phyloP scores from a whole-genome alignment of 2,113 vertebrate genomes.

The Hemicordylus capensis region DNA sequence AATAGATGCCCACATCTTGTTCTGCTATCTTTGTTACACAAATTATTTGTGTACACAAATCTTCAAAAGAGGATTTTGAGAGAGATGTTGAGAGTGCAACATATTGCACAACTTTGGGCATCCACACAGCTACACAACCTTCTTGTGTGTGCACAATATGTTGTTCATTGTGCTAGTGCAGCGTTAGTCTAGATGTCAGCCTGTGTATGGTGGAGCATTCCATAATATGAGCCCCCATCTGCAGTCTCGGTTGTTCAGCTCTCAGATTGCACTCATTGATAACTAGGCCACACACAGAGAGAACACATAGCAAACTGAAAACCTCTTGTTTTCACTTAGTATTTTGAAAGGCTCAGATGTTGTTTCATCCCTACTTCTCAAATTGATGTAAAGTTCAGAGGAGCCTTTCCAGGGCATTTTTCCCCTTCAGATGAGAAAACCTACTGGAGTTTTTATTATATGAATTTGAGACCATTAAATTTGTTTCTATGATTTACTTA shows the following conservation, averaged over 20 bases:
- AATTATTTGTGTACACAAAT: no score
- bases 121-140: no score
- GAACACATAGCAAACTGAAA: not conserved
- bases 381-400: not conserved
- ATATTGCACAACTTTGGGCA: no score
- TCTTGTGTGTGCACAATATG: no score
- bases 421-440: not conserved
- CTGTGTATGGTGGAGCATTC: not conserved
- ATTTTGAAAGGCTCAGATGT: not conserved
- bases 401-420: not conserved
- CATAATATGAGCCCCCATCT: not conserved
- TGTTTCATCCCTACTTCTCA: not conserved
- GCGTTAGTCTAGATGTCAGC: no score
- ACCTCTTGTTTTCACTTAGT: not conserved
- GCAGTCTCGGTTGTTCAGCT: not conserved
- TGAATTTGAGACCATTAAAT: slow-evolving; percentile 61
- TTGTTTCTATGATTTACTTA: slow-evolving; percentile 72
- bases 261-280: not conserved
- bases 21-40: no score
- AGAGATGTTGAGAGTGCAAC: no score
- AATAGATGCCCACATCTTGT: no score
- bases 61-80: no score
- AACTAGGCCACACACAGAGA: not conserved
- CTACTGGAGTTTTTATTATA: slow-evolving; percentile 8
- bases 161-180: no score